A percentile compares a stretch with the other conserved stretches of the same genome.
phyloP scores from a whole-genome alignment of 2,113 vertebrate genomes.

The Noctilio leporinus region DNA sequence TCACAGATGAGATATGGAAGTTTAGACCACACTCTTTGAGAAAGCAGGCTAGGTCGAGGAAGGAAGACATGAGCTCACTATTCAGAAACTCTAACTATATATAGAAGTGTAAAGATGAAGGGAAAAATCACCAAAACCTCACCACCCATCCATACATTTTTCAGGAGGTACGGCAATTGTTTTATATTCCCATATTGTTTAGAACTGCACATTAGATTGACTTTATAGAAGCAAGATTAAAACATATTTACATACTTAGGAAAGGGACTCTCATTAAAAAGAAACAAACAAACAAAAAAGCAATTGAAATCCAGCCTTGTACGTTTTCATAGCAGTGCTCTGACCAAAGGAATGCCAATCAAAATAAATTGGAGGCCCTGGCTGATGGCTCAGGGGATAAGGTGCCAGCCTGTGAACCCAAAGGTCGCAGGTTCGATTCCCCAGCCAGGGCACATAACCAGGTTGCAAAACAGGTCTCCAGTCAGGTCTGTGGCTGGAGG shows the following conservation, averaged over 20 bases:
- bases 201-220: not conserved
- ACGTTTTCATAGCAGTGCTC: not conserved
- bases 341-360: not conserved
- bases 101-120: not conserved
- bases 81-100: not conserved
- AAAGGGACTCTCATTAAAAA: not conserved
- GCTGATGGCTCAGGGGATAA: too few species aligned
- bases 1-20: not conserved
- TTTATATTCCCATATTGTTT: not conserved
- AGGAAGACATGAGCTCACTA: not conserved
- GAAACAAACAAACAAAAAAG: not conserved
- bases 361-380: not conserved
- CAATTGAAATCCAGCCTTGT: not conserved
- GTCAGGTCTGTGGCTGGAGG: too few species aligned
- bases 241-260: not conserved
- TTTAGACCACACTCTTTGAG: not conserved
- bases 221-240: not conserved
- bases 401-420: too few species aligned
- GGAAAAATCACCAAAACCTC: not conserved
- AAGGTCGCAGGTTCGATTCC: too few species aligned
- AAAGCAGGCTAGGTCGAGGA: not conserved
- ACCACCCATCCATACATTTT: not conserved
- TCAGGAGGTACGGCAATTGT: not conserved
- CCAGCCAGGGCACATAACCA: too few species aligned
- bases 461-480: too few species aligned